These are phyloP conservation scores for Ochropacha duplaris DNA, from an alignment of 2,888 invertebrate species.

Conservation along the genomic window DNA sequence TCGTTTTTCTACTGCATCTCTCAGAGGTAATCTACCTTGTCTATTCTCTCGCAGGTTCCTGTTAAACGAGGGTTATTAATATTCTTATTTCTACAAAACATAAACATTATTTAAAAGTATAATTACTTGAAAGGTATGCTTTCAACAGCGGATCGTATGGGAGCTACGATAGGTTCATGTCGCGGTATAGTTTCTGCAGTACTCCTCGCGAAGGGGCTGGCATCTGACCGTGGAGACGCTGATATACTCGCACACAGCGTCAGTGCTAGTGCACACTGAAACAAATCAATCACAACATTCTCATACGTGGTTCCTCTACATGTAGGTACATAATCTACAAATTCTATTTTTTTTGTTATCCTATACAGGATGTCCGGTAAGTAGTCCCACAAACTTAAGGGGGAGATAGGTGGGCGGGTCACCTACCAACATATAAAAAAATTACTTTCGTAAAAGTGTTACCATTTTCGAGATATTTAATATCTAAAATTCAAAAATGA, in stretches of 20 bases:
- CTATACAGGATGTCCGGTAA: no score
- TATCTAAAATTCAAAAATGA: no score
- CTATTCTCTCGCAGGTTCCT: constrained; percentile 68
- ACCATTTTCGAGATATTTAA: no score
- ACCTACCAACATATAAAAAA: no score
- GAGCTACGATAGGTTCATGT: constrained; percentile 72
- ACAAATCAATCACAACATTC: constrained; percentile 14
- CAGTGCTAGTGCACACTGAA: constrained; percentile 53
- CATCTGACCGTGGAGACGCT: constrained; percentile 58
- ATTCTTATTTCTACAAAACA: neutral
- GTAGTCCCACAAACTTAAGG: no score
- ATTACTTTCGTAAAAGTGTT: no score
- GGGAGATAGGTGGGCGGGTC: no score
- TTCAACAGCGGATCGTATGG: constrained; percentile 90
- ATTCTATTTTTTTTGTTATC: no score
- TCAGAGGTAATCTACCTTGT: constrained; percentile 82
- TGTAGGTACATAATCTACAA: no score
- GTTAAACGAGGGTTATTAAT: constrained; percentile 19
- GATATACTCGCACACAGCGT: constrained; percentile 49
- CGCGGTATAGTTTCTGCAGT: constrained; percentile 68
- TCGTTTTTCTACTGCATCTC: constrained; percentile 87
- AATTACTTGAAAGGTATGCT: constrained; percentile 83
- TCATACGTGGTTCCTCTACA: no score
- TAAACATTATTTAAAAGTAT: neutral
- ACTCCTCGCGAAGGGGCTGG: constrained; percentile 55